Base-by-base conservation (phyloP, 1,140 invertebrate genomes). In the Apis laboriosa region DNA sequence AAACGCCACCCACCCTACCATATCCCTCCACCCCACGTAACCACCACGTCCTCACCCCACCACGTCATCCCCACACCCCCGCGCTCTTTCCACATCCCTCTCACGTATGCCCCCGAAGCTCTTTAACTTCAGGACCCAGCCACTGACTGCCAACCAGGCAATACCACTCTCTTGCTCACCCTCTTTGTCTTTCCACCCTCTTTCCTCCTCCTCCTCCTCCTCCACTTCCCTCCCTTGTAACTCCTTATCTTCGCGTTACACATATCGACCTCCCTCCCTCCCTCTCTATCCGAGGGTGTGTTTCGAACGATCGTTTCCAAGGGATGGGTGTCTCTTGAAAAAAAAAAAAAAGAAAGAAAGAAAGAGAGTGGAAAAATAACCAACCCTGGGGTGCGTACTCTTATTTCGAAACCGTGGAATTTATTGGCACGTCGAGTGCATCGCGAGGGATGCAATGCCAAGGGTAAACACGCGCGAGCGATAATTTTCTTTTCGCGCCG, bases 91-190 rank as follows among this genome's bases (percentile, higher is more conserved):
- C 81, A 89, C 90, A 88, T 90, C 91, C 90, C 92, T 92, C 92
- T 93, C 93, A 93, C 92, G 92, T 93, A 93, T 93, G 92, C 93
- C 92, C 92, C 92, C 88, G 88, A 93, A 94, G 93, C 93, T 94
- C 93, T 94, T 93, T 93, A 94, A 93, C 92, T 92, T 92, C 90
- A 86, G 85, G 84, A 89, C 87, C 86, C 91, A 91, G 90, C 91
- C 89, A 92, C 91, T 92, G 90, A 90, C 91, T 90, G 90, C 89
- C 91, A 90, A 91, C 90, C 90, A 91, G 87, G 86, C 87, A 88
- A 89, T 89, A 89, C 87, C 80, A 88, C 78, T 77, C 78, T 77
- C 71, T 68, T 67, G 49, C 72, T 78, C 71, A 79, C 84, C 83
- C 82, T 56, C 78, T 77, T 87, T 71, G 66, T 87, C 83, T 84